Conservation (phyloP, 1,140 invertebrate species). For the Pentalonia nigronervosa region DNA sequence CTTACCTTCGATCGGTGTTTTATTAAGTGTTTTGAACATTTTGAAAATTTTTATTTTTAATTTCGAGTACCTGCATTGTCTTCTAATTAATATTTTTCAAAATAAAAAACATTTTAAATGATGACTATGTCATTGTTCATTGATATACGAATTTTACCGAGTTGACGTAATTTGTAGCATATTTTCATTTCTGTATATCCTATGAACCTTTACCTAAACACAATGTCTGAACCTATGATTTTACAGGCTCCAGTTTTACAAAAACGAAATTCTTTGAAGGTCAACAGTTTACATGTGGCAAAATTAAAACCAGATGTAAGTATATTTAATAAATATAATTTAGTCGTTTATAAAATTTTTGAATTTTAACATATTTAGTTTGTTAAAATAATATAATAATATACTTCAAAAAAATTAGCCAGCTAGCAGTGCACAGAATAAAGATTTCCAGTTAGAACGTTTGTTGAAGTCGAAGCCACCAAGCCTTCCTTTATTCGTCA, state of each 20-base stretch:
- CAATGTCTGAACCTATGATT: background rate
- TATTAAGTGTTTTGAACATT: background rate
- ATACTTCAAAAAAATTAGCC: slow-evolving; percentile 26
- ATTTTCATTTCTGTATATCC: background rate
- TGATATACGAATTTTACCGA: background rate
- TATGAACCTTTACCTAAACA: background rate
- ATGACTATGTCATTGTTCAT: background rate
- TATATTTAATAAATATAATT: background rate
- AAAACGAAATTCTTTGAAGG: slow-evolving; percentile 17
- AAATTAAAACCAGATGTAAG: slow-evolving; percentile 49
- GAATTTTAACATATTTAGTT: background rate
- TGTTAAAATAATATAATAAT: background rate
- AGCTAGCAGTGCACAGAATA: slow-evolving; percentile 25
- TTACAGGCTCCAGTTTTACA: slow-evolving; percentile 36
- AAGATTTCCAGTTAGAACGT: slow-evolving; percentile 55
- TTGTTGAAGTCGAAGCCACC: slow-evolving; percentile 42
- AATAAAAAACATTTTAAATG: background rate
- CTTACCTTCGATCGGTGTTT: background rate
- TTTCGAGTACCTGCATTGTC: background rate
- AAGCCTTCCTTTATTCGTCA: slow-evolving; percentile 24
- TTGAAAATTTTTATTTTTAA: background rate
- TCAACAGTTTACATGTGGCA: background rate
- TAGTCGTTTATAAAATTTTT: background rate
- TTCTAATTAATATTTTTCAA: background rate
- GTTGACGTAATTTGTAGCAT: background rate